Percentiles rank a stretch among this genome's conserved stretches.
Evolutionary conservation across 2,113 vertebrate species (phyloP).

Genomic region (Archocentrus centrarchus): DNA sequence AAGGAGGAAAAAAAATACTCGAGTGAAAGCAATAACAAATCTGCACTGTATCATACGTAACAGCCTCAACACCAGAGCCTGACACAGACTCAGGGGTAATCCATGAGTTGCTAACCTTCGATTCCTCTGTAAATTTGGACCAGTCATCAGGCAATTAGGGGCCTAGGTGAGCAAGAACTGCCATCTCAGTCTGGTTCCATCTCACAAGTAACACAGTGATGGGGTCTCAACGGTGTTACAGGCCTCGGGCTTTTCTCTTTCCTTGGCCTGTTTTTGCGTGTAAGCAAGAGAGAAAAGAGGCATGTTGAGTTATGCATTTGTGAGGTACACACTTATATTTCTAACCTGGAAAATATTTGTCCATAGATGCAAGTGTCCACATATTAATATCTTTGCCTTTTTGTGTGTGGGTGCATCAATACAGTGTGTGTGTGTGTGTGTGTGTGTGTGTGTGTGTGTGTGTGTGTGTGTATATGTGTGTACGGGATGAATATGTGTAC

Average conservation of each 20-base stretch:
- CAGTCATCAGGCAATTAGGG: slow-evolving; percentile 74
- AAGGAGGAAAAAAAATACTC: slow-evolving; percentile 4
- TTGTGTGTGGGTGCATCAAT: slow-evolving; percentile 55
- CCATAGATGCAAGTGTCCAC: slow-evolving; percentile 63
- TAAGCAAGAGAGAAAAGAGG: slow-evolving; percentile 37
- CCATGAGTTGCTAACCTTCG: slow-evolving; percentile 72
- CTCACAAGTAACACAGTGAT: slow-evolving; percentile 57
- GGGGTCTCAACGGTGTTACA: slow-evolving; percentile 51
- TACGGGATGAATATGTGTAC: slow-evolving; percentile 15
- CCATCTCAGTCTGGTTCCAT: slow-evolving; percentile 59
- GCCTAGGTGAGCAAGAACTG: slow-evolving; percentile 68
- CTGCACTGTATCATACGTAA: slow-evolving; percentile 25
- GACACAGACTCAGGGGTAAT: slow-evolving; percentile 69
- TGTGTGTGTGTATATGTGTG: background rate
- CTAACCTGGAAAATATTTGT: slow-evolving; percentile 52
- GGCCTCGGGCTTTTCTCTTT: slow-evolving; percentile 65
- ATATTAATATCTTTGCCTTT: slow-evolving; percentile 54
- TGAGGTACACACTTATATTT: slow-evolving; percentile 47
- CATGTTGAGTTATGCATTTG: slow-evolving; percentile 33
- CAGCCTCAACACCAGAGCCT: slow-evolving; percentile 54
- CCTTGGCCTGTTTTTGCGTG: slow-evolving; percentile 48
- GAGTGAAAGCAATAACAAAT: slow-evolving; percentile 17
- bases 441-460: background rate
- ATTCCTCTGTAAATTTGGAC: slow-evolving; percentile 67
- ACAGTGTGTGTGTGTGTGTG: background rate